Base-by-base conservation (phyloP, 2,888 invertebrate species). In the Rhopalosiphum nymphaeae region DNA sequence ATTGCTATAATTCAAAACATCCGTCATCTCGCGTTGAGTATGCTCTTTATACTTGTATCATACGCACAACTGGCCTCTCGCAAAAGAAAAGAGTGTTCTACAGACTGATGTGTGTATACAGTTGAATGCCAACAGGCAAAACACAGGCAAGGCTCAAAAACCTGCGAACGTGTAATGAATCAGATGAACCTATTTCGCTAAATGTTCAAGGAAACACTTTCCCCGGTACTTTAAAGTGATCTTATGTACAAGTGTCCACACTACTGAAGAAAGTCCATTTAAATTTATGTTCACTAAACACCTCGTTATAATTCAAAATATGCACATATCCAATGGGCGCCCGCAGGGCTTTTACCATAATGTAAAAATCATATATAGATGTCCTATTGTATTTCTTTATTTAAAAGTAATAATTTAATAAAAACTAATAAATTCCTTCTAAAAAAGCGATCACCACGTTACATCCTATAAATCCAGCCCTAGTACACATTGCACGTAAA, bases 1-100 rank as follows among this genome's bases (percentile, higher is more conserved):
- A 53, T 53, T 25, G 53, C 53, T 53, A 87, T 49, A 87, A 87
- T 87, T 87, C n/a, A 25, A 88, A 88, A 88, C 53, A 88, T n/a
- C 88, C 53, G 36, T 88, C 88, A 88, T 53, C 53, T 88, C 36
- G 21, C 36, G 25, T 88, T 53, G 36, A 88, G 36, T 36, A 5
- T 88, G 53, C 53, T 36, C 88, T 53, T 53, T 26, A 88, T 26
- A 36, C 36, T 78, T 78, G 36, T 42, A 9, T 36, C 21, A 25
- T 9, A 53, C 36, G 36, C 25, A 25, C 53, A 53, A 88, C 53
- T 88, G 25, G 53, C 53, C 53, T 53, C 36, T 53, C 1, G 36
- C 36, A 88, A 87, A 53, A n/a, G 21, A 87, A 16, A n/a, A 7
- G 87, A 53, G 25, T 88, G 36, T 88, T 88, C 10, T 88, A 3